Base-by-base conservation (phyloP, 2,113 vertebrate genomes). In the Festucalex cinctus region DNA sequence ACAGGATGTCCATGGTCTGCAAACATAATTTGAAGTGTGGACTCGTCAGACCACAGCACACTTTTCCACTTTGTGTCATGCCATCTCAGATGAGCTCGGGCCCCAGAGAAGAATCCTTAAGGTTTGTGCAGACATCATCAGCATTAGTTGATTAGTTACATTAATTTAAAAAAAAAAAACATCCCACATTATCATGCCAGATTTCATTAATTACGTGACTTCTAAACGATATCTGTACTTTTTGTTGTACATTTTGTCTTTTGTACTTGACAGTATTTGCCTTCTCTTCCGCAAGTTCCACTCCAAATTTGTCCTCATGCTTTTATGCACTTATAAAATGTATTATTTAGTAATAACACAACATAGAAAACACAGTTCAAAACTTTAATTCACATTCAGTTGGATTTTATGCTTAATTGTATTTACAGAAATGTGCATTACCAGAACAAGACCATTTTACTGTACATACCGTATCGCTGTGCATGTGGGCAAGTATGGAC, bases 341-440 rank as follows among this genome's bases (percentile, higher is more conserved):
- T 53, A 28, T 4, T 53, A 20, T 62, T 54, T 0, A 13, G 1
- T 24, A 14, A n/a, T 16, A 6, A 32, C 12, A 24, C 3, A 62
- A 51, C 10, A 82, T 41, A 68, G n/a, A 71, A 10, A 0, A 66
- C 74, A 75, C 83, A 73, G 78, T 83, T 85, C 63, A 89, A 85
- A 87, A 83, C 73, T 88, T 81, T 89, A 88, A 78, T 89, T 89
- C 68, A 84, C 80, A 80, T 90, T 85, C 88, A 86, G 84, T 83
- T 76, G 74, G 72, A 74, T 84, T 66, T 78, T 51, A 68, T 76
- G 66, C 68, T 60, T 66, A 22, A 35, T 67, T 68, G 69, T 88
- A 89, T 91, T 76, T 90, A 92, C 89, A 91, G 81, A 80, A 80
- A 84, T 70, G 83, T 88, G 87, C 73, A 75, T 77, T 78, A 77